A percentile compares a stretch with the other conserved stretches of the same genome.
phyloP scores from a whole-genome alignment of 1,140 invertebrate genomes.

The Bombus vancouverensis region DNA sequence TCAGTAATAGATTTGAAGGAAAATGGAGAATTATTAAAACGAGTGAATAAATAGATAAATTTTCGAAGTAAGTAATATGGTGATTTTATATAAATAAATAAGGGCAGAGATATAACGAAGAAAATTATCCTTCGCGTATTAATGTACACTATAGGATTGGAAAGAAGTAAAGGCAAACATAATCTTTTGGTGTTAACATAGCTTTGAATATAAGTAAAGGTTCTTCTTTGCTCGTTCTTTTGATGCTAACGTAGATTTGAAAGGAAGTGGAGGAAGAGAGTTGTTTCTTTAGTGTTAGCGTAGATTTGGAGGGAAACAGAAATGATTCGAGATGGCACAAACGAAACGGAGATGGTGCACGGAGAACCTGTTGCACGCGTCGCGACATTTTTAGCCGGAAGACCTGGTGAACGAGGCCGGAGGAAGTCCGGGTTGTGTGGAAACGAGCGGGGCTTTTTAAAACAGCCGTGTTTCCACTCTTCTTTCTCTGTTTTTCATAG shows the following conservation, averaged over 20 bases:
- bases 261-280: not conserved
- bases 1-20: not conserved
- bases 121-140: not conserved
- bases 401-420: conserved; percentile 46
- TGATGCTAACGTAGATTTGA: not conserved
- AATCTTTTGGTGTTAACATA: not conserved
- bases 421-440: conserved; percentile 1
- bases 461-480: not conserved
- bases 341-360: not conserved
- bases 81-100: not conserved
- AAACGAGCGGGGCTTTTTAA: not conserved
- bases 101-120: not conserved
- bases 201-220: not conserved
- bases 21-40: no score
- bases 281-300: not conserved
- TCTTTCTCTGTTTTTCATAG: not conserved
- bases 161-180: not conserved
- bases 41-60: no score
- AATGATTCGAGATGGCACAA: not conserved
- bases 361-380: conserved; percentile 58
- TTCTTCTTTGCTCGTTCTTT: not conserved
- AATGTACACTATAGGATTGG: not conserved
- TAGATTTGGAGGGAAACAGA: not conserved
- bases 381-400: conserved; percentile 54
- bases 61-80: no score